These are phyloP conservation scores for Leptinotarsa haldemani DNA, from an alignment of 2,888 invertebrate genomes.

Conservation along the genomic window DNA sequence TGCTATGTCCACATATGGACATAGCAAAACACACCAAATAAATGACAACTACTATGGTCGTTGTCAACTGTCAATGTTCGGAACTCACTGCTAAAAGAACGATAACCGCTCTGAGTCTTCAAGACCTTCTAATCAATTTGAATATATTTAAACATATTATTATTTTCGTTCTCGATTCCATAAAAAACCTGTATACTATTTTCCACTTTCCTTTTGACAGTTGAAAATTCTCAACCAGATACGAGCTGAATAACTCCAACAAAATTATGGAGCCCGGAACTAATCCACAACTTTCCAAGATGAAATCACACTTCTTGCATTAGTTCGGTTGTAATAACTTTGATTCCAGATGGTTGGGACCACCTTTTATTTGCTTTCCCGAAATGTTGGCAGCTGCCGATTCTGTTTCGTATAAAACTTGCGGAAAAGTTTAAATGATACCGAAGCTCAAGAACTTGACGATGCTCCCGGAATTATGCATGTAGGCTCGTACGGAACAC, in stretches of 20 bases:
- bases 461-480: constrained; percentile 41
- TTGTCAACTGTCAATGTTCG: too few relatives aligned
- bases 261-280: constrained; percentile 22
- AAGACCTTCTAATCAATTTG: too few relatives aligned
- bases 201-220: not conserved
- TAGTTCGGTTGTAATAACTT: constrained; percentile 34
- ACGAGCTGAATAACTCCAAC: constrained; percentile 11
- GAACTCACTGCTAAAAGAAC: too few relatives aligned
- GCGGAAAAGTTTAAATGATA: constrained; percentile 30
- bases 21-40: too few relatives aligned
- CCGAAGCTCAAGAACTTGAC: constrained; percentile 33
- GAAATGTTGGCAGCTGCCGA: constrained; percentile 35
- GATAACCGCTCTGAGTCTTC: too few relatives aligned
- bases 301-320: constrained; percentile 31
- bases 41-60: too few relatives aligned
- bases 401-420: constrained; percentile 39
- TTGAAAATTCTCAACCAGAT: not conserved
- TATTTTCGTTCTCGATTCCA: too few relatives aligned
- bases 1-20: too few relatives aligned
- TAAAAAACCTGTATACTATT: too few relatives aligned
- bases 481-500: constrained; percentile 27
- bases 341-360: constrained; percentile 34
- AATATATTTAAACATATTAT: too few relatives aligned
- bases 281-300: constrained; percentile 29
- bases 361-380: constrained; percentile 34